Base-by-base conservation (phyloP, 2,113 vertebrate genomes). In the Malurus cyaneus region DNA sequence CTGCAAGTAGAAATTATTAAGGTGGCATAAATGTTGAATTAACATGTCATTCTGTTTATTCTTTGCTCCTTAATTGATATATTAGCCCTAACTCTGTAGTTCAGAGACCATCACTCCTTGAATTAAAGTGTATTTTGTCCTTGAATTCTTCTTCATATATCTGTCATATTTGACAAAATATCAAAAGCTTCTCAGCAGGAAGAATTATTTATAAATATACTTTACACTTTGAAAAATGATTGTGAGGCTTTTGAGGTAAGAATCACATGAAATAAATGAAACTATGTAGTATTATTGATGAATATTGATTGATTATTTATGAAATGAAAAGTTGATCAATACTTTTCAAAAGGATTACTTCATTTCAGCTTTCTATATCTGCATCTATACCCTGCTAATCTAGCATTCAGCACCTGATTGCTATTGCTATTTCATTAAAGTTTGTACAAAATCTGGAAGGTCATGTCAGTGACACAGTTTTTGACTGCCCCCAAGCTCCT, bases 391-490 rank as follows among this genome's bases (percentile, higher is more conserved):
- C 2, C 9, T 57, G 54, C 44, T 65, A 61, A 59, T 89, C 54
- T 62, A 80, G 3, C 9, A 73, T 36, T 77, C 46, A 66, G 21
- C 17, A 77, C 47, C 19, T 83, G 44, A 2, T 54, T 81, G 21
- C 9, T 92, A 23, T 26, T 34, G 8, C 19, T 70, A 3, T 60
- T 92, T 85, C 62, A 66, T 59, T 77, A 91, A 83, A 9, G 10
- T 11, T 62, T 72, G 5, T 70, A 53, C 10, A 67, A 78, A 94
- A 80, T 80, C 21, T 78, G 41, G 71, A 96, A 91, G 64, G 83
- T 89, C 96, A 94, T 92, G 73, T 54, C 85, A 66, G 73, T 95
- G 95, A 95, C 95, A 96, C 19, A 83, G 34, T 82, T 96, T 96
- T 82, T 88, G 71, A 82, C 62, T 93, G 59, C 46, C 84, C 93